Conservation (phyloP, 1,140 invertebrate genomes). For the Chlorops oryzae region DNA sequence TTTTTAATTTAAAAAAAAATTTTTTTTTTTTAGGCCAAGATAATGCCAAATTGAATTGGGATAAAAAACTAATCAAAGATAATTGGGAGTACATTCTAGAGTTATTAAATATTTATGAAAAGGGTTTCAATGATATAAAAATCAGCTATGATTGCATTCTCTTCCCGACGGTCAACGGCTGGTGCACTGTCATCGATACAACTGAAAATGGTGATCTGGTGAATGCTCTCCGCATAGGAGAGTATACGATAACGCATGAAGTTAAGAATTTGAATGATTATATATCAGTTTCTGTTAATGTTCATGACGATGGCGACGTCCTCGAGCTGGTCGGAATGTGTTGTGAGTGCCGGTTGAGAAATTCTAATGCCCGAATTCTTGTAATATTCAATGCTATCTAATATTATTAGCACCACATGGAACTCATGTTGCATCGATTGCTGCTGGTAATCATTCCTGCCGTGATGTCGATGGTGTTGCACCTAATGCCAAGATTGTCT, state of each 20-base stretch:
- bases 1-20: not conserved
- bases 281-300: slow-evolving; percentile 86
- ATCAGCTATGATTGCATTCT: slow-evolving; percentile 91
- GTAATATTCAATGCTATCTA: not conserved
- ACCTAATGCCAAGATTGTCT: slow-evolving; percentile 93
- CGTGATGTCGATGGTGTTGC: slow-evolving; percentile 91
- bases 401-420: slow-evolving; percentile 76
- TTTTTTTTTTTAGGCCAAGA: slow-evolving; percentile 18
- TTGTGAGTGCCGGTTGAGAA: slow-evolving; percentile 61
- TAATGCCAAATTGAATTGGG: slow-evolving; percentile 34
- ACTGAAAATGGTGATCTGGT: slow-evolving; percentile 63
- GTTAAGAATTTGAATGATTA: slow-evolving; percentile 77
- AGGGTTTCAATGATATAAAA: slow-evolving; percentile 80
- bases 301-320: slow-evolving; percentile 85
- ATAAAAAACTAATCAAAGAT: slow-evolving; percentile 83
- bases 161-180: slow-evolving; percentile 74
- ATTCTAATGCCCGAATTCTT: not conserved
- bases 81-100: slow-evolving; percentile 84
- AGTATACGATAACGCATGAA: slow-evolving; percentile 76
- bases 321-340: slow-evolving; percentile 90
- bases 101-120: slow-evolving; percentile 74
- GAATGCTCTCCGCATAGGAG: slow-evolving; percentile 70
- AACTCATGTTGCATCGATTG: slow-evolving; percentile 94
- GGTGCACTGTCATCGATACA: slow-evolving; percentile 50
- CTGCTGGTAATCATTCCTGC: slow-evolving; percentile 83